Evolutionary conservation across 2,888 invertebrate genomes (phyloP).

Genomic region (Acanthococcus lagerstroemiae): DNA sequence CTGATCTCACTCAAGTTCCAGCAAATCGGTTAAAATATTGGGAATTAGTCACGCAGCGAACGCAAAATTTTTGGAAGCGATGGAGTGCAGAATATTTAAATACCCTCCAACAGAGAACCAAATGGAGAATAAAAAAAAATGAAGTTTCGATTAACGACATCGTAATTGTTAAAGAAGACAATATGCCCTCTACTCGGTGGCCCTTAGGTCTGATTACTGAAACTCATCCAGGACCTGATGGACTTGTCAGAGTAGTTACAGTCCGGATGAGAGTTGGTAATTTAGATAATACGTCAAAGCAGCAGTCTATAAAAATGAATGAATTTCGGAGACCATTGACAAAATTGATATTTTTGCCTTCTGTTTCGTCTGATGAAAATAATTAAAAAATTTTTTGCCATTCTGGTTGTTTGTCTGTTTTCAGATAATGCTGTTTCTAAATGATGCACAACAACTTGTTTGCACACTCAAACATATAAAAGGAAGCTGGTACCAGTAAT

Average conservation of each 20-base stretch:
- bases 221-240: background rate
- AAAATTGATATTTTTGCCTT: background rate
- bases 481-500: no score
- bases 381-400: no score
- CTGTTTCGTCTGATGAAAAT: no score
- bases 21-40: background rate
- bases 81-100: background rate
- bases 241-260: background rate
- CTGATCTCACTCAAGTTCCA: slow-evolving; percentile 33
- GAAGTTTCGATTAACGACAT: background rate
- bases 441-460: no score
- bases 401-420: no score
- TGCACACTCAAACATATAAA: no score
- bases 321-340: background rate
- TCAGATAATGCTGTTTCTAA: no score
- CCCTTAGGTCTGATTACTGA: background rate
- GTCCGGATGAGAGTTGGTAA: background rate
- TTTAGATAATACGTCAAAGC: no score
- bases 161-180: background rate
- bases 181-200: background rate
- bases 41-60: background rate
- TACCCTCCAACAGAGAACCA: background rate
- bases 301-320: background rate
- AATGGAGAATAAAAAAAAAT: slow-evolving; percentile 25
- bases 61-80: background rate